These are phyloP conservation scores for Ommatoiulus sabulosus DNA, from an alignment of 2,888 invertebrate genomes.

Conservation along the genomic window DNA sequence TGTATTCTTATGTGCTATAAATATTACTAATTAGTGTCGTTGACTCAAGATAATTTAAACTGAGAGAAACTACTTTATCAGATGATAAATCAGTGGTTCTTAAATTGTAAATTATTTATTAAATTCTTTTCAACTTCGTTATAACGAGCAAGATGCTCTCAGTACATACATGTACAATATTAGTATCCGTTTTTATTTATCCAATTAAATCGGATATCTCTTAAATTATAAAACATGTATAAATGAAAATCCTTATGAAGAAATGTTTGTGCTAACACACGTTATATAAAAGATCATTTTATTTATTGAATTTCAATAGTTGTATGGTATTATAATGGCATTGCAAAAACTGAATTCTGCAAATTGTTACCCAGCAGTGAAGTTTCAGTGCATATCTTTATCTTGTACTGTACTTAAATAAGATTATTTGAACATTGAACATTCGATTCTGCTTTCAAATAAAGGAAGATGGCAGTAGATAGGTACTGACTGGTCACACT, in stretches of 20 bases:
- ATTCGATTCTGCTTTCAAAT: slow-evolving; percentile 6
- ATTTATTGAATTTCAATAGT: not conserved
- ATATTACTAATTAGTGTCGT: no score
- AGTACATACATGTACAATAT: no score
- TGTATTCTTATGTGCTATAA: no score
- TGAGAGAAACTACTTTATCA: no score
- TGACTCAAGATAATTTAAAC: no score
- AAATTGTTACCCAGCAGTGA: not conserved
- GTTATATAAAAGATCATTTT: not conserved
- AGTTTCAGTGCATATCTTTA: not conserved
- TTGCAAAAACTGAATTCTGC: not conserved
- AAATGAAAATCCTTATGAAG: not conserved
- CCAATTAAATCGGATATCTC: not conserved
- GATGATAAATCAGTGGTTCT: no score
- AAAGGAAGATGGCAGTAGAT: slow-evolving; percentile 6
- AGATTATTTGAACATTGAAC: not conserved
- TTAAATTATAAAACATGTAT: not conserved
- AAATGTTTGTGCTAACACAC: not conserved
- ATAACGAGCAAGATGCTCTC: no score
- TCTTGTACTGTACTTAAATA: slow-evolving; percentile 24
- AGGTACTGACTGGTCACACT: slow-evolving; percentile 27
- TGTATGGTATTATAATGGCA: not conserved
- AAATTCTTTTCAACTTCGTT: no score
- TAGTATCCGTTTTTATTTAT: not conserved
- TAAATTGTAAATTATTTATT: no score